Conservation (phyloP, 2,113 vertebrate species). For the Urocitellus parryii region DNA sequence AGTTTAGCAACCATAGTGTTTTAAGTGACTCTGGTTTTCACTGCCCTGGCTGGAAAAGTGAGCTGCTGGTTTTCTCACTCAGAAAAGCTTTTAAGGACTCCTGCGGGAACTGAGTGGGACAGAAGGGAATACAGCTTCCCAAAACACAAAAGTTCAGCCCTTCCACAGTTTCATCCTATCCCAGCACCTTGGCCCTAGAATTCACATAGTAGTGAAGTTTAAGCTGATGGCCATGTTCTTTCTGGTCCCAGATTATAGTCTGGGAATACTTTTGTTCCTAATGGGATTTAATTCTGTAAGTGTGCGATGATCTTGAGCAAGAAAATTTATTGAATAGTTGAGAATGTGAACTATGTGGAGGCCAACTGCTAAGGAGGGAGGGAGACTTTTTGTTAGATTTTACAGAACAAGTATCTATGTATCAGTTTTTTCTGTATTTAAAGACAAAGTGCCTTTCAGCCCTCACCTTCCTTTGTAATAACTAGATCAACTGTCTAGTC, state of each 20-base stretch:
- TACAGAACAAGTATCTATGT: neutral
- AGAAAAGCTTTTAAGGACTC: neutral
- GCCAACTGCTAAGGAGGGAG: neutral
- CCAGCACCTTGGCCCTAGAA: neutral
- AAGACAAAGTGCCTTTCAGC: neutral
- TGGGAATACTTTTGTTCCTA: neutral
- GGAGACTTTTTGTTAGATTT: neutral
- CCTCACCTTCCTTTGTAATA: neutral
- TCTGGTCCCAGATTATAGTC: neutral
- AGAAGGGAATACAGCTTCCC: neutral
- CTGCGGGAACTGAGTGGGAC: too few relatives aligned
- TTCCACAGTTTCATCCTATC: neutral
- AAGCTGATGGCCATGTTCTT: neutral
- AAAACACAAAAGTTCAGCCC: neutral
- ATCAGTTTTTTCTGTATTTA: neutral
- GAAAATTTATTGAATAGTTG: slow-evolving; percentile 12
- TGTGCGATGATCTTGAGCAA: neutral
- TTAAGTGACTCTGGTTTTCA: neutral
- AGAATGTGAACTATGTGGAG: neutral
- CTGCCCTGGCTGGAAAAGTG: neutral
- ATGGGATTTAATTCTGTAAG: neutral
- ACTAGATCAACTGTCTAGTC: neutral
- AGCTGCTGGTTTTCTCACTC: slow-evolving; percentile 27
- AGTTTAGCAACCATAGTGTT: neutral
- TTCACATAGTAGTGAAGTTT: neutral